Evolutionary conservation across 2,797 vertebrate species (phyloP), one percentile per base, ranked within the genome.

Genomic region (Lateolabrax maculatus): DNA sequence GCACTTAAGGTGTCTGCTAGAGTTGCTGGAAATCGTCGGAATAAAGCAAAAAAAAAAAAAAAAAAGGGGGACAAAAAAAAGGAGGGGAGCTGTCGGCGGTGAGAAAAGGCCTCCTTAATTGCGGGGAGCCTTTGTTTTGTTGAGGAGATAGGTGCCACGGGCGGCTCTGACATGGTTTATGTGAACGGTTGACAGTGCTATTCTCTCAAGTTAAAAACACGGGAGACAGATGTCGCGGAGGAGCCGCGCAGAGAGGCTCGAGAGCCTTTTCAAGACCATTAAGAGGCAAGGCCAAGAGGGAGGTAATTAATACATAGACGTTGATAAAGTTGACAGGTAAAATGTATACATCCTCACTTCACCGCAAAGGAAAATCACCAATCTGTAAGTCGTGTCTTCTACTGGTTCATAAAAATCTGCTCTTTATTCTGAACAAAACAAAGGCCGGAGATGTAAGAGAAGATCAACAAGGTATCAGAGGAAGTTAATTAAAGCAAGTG

Each of bases 1-100:
- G 92, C 95, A 95, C 94, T 95, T 95, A 94, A 94, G 94, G 94
- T 95, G 93, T 93, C 94, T 91, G 89, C 89, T 86, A 71, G 84
- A 89, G 87, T 91, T 93, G 90, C 93, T 92, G 90, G 84, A 90
- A 91, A 92, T 90, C 86, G 91, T 90, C 25, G 49, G 87, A 91
- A 93, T 89, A 80, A 89, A 87, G 79, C 61, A 70, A 73, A 76
- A 88, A 90, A 78, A 75, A 63, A 87, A 78, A 58, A 70, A 73
- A 76, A 88, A 90, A 78, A 75, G 58, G 52, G 61, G 55, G 65
- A 21, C 5, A 29, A 51, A 71, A 79, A 73, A 84, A 76, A 79
- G 46, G 48, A 64, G 68, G 74, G 39, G 72, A 89, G 75, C 80
- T 86, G 86, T 87, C 79, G 71, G 71, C 19, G 75, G 72, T 51